Conservation (phyloP, 1,140 invertebrate species). For the Akabosia matsudoensis region DNA sequence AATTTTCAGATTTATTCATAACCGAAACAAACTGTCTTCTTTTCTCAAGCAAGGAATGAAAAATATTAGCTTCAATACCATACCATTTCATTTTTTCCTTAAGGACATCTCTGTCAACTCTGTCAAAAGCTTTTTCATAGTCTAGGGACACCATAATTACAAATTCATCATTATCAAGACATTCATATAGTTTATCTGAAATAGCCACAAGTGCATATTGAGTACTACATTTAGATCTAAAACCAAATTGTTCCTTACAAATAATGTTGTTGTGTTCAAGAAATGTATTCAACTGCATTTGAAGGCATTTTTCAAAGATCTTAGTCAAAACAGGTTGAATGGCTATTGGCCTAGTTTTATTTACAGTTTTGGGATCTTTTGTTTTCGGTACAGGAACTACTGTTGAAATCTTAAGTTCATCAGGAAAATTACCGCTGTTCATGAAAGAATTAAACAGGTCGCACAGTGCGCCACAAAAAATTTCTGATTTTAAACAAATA, state of each 20-base stretch:
- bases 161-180: slow-evolving; percentile 1
- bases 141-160: slow-evolving; percentile 11
- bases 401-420: background rate
- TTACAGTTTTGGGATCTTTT: background rate
- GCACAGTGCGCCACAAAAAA: background rate
- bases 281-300: background rate
- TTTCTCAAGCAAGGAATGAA: slow-evolving; percentile 18
- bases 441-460: background rate
- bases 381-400: slow-evolving; percentile 17
- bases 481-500: background rate
- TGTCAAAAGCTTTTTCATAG: slow-evolving; percentile 30
- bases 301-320: slow-evolving; percentile 2
- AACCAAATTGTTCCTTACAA: slow-evolving; percentile 26
- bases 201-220: background rate
- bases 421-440: background rate
- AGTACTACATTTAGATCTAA: slow-evolving; percentile 17
- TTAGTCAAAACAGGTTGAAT: slow-evolving; percentile 16
- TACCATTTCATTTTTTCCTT: slow-evolving; percentile 30
- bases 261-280: background rate
- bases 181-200: slow-evolving; percentile 19
- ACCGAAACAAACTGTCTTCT: slow-evolving; percentile 27
- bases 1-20: background rate
- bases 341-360: background rate
- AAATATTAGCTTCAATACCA: slow-evolving; percentile 9
- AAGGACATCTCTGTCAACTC: slow-evolving; percentile 1